Percentiles rank a stretch among this genome's conserved stretches.
phyloP scores from a whole-genome alignment of 2,888 invertebrate species.

The Sturmia bella region DNA sequence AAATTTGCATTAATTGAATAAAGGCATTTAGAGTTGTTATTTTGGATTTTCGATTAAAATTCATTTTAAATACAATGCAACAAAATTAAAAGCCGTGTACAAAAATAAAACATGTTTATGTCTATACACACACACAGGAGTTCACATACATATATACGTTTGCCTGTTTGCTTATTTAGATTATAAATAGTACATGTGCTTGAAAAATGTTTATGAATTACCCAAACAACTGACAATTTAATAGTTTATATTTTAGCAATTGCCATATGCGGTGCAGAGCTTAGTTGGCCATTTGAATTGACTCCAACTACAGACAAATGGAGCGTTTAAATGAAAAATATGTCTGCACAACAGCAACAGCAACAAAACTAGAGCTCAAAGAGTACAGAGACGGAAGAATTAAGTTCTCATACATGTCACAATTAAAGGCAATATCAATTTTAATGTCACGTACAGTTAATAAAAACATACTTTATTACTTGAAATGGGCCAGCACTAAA shows the following conservation, averaged over 20 bases:
- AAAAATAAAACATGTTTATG: background rate
- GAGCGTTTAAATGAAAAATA: conserved; percentile 56
- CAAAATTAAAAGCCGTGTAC: conserved; percentile 22
- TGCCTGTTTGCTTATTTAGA: too few relatives aligned
- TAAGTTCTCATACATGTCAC: conserved; percentile 68
- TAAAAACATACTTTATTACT: conserved; percentile 51
- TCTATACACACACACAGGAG: background rate
- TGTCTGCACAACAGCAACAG: conserved; percentile 23
- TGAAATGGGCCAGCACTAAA: conserved; percentile 33
- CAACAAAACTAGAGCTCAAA: background rate
- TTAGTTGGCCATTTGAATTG: conserved; percentile 38
- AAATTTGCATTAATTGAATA: conserved; percentile 69
- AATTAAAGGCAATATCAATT: conserved; percentile 67
- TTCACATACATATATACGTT: background rate
- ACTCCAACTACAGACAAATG: conserved; percentile 53
- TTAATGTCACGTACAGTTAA: conserved; percentile 65
- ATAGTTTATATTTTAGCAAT: conserved; percentile 64
- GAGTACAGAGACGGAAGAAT: conserved; percentile 23
- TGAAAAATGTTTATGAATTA: conserved; percentile 33
- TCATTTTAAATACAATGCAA: conserved; percentile 51
- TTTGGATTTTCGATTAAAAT: conserved; percentile 65
- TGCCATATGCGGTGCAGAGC: conserved; percentile 54
- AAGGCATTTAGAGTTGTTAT: conserved; percentile 57
- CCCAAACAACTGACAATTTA: conserved; percentile 55
- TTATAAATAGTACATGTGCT: conserved; percentile 11